Conservation (phyloP, 1,140 invertebrate genomes). For the Planococcus citri region DNA sequence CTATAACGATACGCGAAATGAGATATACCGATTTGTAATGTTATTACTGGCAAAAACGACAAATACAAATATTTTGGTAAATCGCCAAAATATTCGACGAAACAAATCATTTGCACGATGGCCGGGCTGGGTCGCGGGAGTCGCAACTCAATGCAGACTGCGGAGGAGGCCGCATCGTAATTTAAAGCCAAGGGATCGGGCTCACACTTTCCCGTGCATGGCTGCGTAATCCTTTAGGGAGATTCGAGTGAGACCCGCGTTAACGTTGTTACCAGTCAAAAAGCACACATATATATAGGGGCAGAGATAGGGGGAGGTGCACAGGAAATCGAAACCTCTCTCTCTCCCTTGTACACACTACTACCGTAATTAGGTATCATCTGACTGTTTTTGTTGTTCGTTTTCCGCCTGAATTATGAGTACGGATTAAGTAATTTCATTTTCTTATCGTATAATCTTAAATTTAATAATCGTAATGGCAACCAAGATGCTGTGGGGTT, state of each 20-base stretch:
- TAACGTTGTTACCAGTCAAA: background rate
- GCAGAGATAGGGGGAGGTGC: too few relatives aligned
- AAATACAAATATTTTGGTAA: slow-evolving; percentile 4
- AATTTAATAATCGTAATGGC: slow-evolving; percentile 3
- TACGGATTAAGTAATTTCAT: background rate
- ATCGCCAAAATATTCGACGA: background rate
- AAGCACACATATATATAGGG: too few relatives aligned
- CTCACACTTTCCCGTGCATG: too few relatives aligned
- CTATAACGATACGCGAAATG: background rate
- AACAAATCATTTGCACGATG: background rate
- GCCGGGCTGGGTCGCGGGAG: background rate
- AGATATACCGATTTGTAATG: slow-evolving; percentile 3
- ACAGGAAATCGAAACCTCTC: background rate
- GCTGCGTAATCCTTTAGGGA: background rate
- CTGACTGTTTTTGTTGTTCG: slow-evolving; percentile 2
- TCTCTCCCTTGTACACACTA: too few relatives aligned
- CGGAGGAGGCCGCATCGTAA: background rate
- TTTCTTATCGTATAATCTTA: background rate
- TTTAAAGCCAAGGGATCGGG: background rate
- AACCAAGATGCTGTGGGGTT: too few relatives aligned
- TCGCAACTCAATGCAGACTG: too few relatives aligned
- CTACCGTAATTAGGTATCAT: background rate
- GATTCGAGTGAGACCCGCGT: background rate
- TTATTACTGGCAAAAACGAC: slow-evolving; percentile 6
- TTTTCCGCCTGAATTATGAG: background rate